phyloP scores from a whole-genome alignment of 2,797 vertebrate genomes.

The Phrynocephalus guinanensis region DNA sequence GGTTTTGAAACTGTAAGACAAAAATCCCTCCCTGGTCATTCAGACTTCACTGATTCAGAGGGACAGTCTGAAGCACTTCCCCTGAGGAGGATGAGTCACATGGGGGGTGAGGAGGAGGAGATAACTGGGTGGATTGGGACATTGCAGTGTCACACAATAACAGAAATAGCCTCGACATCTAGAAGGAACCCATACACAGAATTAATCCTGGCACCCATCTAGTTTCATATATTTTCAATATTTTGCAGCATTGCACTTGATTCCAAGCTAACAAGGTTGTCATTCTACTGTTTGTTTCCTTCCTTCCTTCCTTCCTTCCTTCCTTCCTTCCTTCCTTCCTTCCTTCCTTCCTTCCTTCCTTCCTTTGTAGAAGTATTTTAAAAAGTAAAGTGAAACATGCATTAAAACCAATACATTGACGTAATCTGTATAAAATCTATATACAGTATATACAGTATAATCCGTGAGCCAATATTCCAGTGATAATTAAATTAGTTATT shows the following conservation, averaged over 20 bases:
- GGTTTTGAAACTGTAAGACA: constrained; percentile 37
- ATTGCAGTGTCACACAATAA: neutral
- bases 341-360: neutral
- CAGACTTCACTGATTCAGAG: constrained; percentile 46
- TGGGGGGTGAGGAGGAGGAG: constrained; percentile 43
- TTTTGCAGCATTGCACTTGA: neutral
- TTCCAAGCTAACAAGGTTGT: neutral
- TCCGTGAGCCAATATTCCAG: too few species aligned
- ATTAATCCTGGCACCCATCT: neutral
- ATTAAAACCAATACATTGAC: too few species aligned
- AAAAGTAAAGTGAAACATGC: too few species aligned
- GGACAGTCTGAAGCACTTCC: constrained; percentile 13
- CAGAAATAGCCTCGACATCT: constrained; percentile 45
- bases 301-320: neutral
- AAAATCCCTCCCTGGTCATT: constrained; percentile 45
- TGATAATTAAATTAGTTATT: too few species aligned
- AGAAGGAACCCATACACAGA: constrained; percentile 25
- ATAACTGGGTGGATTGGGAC: constrained; percentile 15
- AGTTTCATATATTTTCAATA: neutral
- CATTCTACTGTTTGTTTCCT: neutral
- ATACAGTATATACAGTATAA: too few species aligned
- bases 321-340: neutral
- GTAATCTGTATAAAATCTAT: too few species aligned
- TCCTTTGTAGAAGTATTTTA: too few species aligned
- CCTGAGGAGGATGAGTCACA: constrained; percentile 61